A percentile compares a stretch with the other conserved stretches of the same genome.
Conservation (phyloP, 2,113 vertebrate genomes). For the Nothocercus julius region DNA sequence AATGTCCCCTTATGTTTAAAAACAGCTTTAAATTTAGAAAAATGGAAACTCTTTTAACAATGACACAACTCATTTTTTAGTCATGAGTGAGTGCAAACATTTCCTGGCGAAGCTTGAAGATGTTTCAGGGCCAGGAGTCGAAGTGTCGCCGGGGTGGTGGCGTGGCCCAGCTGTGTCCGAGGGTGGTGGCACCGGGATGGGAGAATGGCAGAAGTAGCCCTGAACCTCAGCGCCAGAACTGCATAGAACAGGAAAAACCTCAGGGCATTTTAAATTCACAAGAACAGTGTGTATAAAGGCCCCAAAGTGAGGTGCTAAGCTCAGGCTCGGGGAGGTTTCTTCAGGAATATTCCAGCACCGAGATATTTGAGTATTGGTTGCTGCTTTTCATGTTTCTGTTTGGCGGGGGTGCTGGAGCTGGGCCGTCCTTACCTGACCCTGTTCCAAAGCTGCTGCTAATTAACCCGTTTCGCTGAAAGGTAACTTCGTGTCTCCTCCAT, state of each 20-base stretch:
- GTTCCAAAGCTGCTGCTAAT: not conserved
- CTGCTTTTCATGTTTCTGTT: not conserved
- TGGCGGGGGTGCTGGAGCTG: not conserved
- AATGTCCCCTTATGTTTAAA: not conserved
- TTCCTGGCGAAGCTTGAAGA: not conserved
- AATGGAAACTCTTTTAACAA: not conserved
- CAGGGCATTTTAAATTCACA: not conserved
- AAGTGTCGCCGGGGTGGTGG: not conserved
- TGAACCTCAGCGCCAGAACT: not conserved
- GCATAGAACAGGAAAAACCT: not conserved
- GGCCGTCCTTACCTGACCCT: not conserved
- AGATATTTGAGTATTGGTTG: not conserved
- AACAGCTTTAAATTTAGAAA: not conserved
- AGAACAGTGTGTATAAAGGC: not conserved
- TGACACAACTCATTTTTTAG: not conserved
- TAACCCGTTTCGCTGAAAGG: slow-evolving; percentile 13
- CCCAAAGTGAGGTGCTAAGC: not conserved
- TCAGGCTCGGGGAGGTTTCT: not conserved
- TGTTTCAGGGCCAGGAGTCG: not conserved
- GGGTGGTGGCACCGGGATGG: not conserved
- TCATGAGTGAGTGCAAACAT: not conserved
- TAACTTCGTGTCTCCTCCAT: not conserved
- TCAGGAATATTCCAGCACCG: not conserved
- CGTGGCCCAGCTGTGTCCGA: not conserved
- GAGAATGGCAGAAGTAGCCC: not conserved